These are phyloP conservation scores for Drosophila ustulata DNA, from an alignment of 2,888 invertebrate genomes.

Conservation along the genomic window DNA sequence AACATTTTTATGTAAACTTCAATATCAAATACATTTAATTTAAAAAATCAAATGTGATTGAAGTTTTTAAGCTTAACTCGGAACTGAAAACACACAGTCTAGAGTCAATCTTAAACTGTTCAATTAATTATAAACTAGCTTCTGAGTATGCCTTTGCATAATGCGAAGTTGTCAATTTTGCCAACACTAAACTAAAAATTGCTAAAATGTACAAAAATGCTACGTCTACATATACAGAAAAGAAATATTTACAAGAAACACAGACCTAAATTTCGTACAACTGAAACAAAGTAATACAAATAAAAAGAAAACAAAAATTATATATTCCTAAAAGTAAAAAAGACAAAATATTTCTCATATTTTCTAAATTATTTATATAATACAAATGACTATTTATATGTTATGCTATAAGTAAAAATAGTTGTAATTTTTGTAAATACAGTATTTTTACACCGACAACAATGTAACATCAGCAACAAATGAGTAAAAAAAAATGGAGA, in stretches of 20 bases:
- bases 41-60: conserved; percentile 14
- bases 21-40: not conserved
- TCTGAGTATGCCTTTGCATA: conserved; percentile 45
- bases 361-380: conserved; percentile 78
- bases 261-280: conserved; percentile 72
- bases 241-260: conserved; percentile 58
- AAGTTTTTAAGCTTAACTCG: conserved; percentile 16
- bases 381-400: conserved; percentile 76
- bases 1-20: conserved; percentile 13
- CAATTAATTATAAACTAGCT: conserved; percentile 8
- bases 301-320: conserved; percentile 49
- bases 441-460: conserved; percentile 75
- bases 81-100: not conserved
- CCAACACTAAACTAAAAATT: conserved; percentile 34
- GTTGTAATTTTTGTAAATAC: conserved; percentile 74
- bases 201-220: conserved; percentile 56
- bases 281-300: conserved; percentile 64
- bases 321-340: conserved; percentile 72
- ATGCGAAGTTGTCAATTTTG: conserved; percentile 35
- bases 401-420: conserved; percentile 70
- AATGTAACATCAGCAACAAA: conserved; percentile 47
- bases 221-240: conserved; percentile 56
- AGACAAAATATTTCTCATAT: conserved; percentile 76
- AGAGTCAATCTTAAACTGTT: conserved; percentile 21
- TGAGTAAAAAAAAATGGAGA: conserved; percentile 31